phyloP scores from a whole-genome alignment of 2,113 vertebrate species.

The Raphicerus campestris region DNA sequence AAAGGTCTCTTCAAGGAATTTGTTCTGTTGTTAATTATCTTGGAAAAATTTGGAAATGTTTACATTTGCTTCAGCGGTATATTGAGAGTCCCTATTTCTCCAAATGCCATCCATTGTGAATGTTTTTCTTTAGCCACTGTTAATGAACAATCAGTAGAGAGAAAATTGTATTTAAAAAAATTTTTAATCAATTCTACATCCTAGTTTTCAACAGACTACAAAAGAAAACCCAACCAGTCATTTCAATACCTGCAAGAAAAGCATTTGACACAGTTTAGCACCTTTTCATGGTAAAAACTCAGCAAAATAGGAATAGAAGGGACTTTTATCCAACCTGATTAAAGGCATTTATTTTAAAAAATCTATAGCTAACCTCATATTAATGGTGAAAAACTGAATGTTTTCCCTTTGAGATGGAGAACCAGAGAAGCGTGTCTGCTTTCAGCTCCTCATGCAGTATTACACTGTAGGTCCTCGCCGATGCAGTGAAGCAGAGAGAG shows the following conservation, averaged over 20 bases:
- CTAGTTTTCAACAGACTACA: slow-evolving; percentile 22
- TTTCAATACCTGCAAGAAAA: not conserved
- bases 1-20: not conserved
- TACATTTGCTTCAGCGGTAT: not conserved
- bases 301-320: not conserved
- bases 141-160: not conserved
- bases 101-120: not conserved
- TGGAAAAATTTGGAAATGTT: not conserved
- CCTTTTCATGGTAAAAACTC: not conserved
- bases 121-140: not conserved
- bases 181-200: not conserved
- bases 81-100: not conserved
- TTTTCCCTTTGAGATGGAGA: not conserved
- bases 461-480: not conserved
- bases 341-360: slow-evolving; percentile 1
- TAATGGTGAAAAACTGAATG: not conserved
- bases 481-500: not conserved
- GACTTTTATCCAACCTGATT: not conserved
- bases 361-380: not conserved
- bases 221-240: not conserved
- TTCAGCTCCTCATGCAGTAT: not conserved
- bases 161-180: not conserved
- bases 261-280: not conserved
- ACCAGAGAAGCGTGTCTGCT: not conserved
- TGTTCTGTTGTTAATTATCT: not conserved